These are phyloP conservation scores for Apis dorsata DNA, from an alignment of 1,140 invertebrate genomes.

Conservation along the genomic window DNA sequence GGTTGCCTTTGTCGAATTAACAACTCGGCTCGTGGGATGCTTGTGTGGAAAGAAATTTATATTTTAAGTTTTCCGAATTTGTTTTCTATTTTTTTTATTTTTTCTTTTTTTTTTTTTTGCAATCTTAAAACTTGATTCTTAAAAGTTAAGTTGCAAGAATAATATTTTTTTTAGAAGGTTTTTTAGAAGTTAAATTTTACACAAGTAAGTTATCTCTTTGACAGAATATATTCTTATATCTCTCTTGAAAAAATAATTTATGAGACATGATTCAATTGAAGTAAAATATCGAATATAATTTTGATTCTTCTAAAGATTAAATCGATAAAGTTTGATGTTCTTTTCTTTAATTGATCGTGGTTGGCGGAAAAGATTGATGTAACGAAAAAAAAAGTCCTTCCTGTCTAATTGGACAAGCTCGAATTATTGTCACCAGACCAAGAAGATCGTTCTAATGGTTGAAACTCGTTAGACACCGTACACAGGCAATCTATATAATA, in stretches of 20 bases:
- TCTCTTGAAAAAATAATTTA: too few species aligned
- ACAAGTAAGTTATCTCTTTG: background rate
- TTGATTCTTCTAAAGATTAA: background rate
- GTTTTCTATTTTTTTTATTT: background rate
- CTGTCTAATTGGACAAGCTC: constrained; percentile 59
- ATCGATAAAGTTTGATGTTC: too few species aligned
- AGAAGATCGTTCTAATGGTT: constrained; percentile 47
- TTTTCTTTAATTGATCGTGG: background rate
- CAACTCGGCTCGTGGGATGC: background rate
- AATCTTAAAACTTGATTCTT: too few species aligned
- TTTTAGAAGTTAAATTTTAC: too few species aligned
- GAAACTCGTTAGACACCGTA: constrained; percentile 53
- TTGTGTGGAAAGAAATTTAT: background rate
- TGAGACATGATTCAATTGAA: too few species aligned
- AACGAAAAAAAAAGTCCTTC: constrained; percentile 48
- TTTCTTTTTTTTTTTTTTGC: too few species aligned
- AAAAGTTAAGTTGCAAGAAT: too few species aligned
- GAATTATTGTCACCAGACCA: constrained; percentile 55
- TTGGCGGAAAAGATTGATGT: constrained; percentile 10
- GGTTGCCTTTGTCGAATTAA: constrained; percentile 33
- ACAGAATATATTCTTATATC: too few species aligned
- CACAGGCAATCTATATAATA: constrained; percentile 3
- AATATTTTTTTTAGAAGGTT: too few species aligned
- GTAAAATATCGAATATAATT: too few species aligned
- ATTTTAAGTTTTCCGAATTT: background rate